Base-by-base conservation (phyloP, 1,140 invertebrate species). In the Drosophila sturtevanti region DNA sequence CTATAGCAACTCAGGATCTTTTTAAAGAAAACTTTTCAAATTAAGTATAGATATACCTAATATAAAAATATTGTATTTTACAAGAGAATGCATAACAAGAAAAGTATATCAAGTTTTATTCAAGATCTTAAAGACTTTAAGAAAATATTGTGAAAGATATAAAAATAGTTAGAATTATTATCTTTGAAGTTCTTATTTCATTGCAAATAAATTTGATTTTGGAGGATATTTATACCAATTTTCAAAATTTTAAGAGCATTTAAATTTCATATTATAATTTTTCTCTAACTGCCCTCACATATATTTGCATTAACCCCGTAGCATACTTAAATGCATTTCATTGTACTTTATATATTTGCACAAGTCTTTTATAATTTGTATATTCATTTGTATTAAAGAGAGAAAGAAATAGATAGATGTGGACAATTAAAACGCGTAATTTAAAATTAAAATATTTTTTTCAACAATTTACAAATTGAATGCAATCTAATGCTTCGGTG, bases 401-500 rank as follows among this genome's bases (percentile, higher is more conserved):
- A 61, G 1, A 44, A 7, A 44, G 16, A 18, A 9, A 18, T 0
- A 14, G 31, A 34, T 3, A 34, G 31, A 7, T 51, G 37, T 1
- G 31, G 18, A 81, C 81, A 81, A 81, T 85, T 86, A 86, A 78
- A 85, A 78, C 21, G 16, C 34, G 16, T 48, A 75, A 73, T 81
- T 81, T 68, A 87, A 87, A 87, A 72, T 79, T 59, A 16, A 61
- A 55, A 14, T n/a, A n/a, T 55, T 34, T 34, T 6, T 35, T 16
- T 18, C 27, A 14, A 56, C 14, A 48, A 48, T 21, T 18, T 58
- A 65, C 62, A 85, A 81, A 87, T 85, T 85, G 81, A 81, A 87
- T 81, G 67, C 70, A 65, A 71, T 63, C 62, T 51, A 68, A 78
- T 63, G 60, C 69, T 51, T 52, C 55, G 68, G 24, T 68, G 67